A percentile compares a stretch with the other conserved stretches of the same genome.
These are phyloP conservation scores for Anisognathus igniventris DNA, from an alignment of 2,797 vertebrate genomes.

Conservation along the genomic window DNA sequence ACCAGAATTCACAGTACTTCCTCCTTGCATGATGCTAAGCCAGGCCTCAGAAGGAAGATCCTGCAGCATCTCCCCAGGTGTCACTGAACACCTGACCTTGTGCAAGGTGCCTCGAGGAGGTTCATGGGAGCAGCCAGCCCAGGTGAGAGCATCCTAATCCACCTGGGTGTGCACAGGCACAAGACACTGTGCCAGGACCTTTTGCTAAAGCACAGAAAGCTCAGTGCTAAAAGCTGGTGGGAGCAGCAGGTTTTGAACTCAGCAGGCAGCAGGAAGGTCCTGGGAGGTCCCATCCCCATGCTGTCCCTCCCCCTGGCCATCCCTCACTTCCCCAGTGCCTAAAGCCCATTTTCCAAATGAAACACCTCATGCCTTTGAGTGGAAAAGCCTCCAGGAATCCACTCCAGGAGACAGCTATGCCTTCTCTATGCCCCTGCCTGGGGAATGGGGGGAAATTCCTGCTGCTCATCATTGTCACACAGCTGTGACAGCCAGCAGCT, in stretches of 20 bases:
- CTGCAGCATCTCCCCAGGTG: not conserved
- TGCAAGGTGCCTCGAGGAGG: not conserved
- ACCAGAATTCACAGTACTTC: not conserved
- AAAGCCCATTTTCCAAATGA: not conserved
- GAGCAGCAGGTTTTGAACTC: not conserved
- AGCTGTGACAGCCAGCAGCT: not conserved
- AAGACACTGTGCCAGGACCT: not conserved
- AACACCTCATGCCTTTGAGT: fast-evolving
- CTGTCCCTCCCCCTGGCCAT: fast-evolving
- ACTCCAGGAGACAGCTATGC: not conserved
- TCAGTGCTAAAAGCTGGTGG: not conserved
- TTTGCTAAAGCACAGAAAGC: not conserved
- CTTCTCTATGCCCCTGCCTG: not conserved
- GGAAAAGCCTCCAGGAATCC: not conserved
- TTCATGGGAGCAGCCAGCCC: not conserved
- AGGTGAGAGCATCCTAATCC: fast-evolving
- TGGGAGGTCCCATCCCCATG: not conserved
- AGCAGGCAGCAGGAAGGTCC: not conserved
- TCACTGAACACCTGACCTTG: fast-evolving
- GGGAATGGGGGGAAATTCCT: not conserved
- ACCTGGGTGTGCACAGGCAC: not conserved
- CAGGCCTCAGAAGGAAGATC: not conserved
- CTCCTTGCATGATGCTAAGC: not conserved
- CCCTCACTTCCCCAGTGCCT: not conserved
- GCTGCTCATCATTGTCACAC: not conserved